Base-by-base conservation (phyloP, 2,113 vertebrate species). In the Dolichotis patagonum region DNA sequence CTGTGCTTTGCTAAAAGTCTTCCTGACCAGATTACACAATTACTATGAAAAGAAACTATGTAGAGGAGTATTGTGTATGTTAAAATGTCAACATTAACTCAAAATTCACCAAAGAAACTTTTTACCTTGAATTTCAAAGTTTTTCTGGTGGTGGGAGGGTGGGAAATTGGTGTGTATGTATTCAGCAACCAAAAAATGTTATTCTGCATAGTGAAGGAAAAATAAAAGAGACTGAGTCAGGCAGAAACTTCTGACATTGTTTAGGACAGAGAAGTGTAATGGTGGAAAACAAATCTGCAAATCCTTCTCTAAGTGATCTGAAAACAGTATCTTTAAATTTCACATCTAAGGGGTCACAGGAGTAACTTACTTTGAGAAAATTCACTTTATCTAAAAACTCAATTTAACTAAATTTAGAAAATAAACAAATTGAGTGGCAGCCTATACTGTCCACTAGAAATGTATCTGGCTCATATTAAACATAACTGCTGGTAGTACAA, bases 381-480 rank as follows among this genome's bases (percentile, higher is more conserved):
- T 4, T 3, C 41, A 88, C 38, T 43, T 20, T 32, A 62, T 62
- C 69, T 77, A 78, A 52, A 52, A 52, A 52, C 49, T 52, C 49
- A 52, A 52, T 52, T 52, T 20, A 88, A 63, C 43, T 82, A 85
- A 97, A 90, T 90, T 88, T 92, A 67, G 41, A 63, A 90, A 95
- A 77, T 78, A 84, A 94, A 46, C 38, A 93, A 69, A 82, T 65
- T 54, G 30, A 32, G 14, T 60, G 24, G 30, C 24, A 84, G n/a
- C 17, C 85, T 19, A 81, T 81, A 30, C 38, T 63, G 22, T 32
- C 2, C 60, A 43, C 32, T 85, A 46, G 49, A 93, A 91, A 63
- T 80, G n/a, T 11, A 62, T 26, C 17, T 92, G n/a, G 7, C 56
- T 5, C 8, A 5, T 75, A 54, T 49, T 85, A 63, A 88, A 46